Evolutionary conservation across 2,888 invertebrate species (phyloP), one percentile per base, ranked within the genome.

Genomic region (Hirtodrosophila trivittata): DNA sequence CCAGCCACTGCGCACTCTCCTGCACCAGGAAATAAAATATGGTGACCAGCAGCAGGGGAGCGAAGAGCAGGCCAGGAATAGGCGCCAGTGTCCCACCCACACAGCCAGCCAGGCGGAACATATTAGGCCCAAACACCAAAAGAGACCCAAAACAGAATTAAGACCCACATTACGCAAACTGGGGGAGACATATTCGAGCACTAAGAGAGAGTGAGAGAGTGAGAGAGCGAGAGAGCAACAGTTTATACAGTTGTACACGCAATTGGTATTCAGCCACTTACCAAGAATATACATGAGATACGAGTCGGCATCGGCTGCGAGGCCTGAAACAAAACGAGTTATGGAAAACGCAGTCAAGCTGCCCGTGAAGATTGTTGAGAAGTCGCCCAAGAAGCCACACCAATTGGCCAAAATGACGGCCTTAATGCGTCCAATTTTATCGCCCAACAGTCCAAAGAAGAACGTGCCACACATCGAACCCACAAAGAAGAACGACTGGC

Each of bases 261-360:
- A 32, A 38, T 32, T 41, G 42, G 3, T 10, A 10, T 32, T 49
- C 38, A 43, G 25, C 9, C 13, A n/a, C 67, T 57, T 52, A 92
- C 93, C 91, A 49, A 92, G 91, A 62, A 93, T 93, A 65, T 92
- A 92, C 92, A 93, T 92, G 90, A 93, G 92, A 42, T 92, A 91
- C 73, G 92, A 92, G 81, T 92, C 92, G 10, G 91, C 90, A 77
- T 93, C 93, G 35, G 92, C 92, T 3, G 92, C 92, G 66, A 92
- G 88, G 13, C 93, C 93, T 8, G 93, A 92, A 14, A 93, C 68
- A 76, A 93, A 92, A 57, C 93, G 89, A 58, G 92, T 91, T 10
- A 91, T 39, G 1, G 91, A 91, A 77, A 92, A 93, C 43, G 90
- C 84, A 0, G 89, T 73, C 38, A 92, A 89, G 54, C 89, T 89